Conservation (phyloP, 2,797 vertebrate species). For the Rhabdophis nuchalis region DNA sequence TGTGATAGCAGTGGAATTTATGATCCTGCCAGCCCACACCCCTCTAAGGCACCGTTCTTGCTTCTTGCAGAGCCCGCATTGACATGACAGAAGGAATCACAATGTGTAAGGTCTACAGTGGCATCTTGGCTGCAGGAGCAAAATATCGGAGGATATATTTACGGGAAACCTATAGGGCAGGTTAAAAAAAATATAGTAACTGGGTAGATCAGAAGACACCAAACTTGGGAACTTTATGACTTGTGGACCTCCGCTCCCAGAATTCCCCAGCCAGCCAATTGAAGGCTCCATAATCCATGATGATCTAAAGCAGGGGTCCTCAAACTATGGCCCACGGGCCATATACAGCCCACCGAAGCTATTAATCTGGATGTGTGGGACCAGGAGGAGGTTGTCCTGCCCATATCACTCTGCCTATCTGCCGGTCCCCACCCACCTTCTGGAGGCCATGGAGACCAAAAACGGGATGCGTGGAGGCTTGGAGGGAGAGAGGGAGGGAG, state of each 20-base stretch:
- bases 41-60: background rate
- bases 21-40: slow-evolving; percentile 2
- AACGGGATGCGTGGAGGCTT: too few species aligned
- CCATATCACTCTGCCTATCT: too few species aligned
- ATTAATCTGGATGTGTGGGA: too few species aligned
- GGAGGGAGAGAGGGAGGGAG: too few species aligned
- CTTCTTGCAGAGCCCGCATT: background rate
- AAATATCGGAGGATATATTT: background rate
- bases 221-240: background rate
- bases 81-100: background rate
- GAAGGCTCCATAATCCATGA: background rate
- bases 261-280: background rate
- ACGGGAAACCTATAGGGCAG: background rate
- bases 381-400: too few species aligned
- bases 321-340: too few species aligned
- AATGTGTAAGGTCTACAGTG: background rate
- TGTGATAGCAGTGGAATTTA: slow-evolving; percentile 26
- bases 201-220: background rate
- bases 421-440: too few species aligned
- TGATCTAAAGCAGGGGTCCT: background rate
- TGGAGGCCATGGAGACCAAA: too few species aligned
- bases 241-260: background rate
- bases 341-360: too few species aligned
- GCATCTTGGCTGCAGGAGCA: background rate
- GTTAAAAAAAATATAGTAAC: background rate